These are phyloP conservation scores for Chelonoidis abingdonii DNA, from an alignment of 2,113 vertebrate species.

Conservation along the genomic window DNA sequence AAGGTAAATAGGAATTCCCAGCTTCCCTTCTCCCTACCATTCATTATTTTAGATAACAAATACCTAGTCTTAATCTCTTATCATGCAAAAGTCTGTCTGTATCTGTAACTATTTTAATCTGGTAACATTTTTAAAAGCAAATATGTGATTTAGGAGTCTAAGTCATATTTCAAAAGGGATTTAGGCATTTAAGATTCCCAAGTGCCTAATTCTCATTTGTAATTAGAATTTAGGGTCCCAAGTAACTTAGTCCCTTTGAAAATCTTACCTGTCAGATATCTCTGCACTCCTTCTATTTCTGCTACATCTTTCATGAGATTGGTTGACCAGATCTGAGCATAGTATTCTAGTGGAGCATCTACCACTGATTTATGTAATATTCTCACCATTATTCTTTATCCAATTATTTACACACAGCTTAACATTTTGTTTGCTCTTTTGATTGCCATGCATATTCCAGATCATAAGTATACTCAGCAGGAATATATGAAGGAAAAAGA, in stretches of 20 bases:
- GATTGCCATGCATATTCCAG: not conserved
- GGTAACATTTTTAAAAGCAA: not conserved
- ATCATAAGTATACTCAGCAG: not conserved
- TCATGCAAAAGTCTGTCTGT: not conserved
- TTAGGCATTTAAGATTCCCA: not conserved
- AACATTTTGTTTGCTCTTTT: slow-evolving; percentile 10
- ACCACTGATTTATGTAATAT: not conserved
- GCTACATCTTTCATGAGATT: not conserved
- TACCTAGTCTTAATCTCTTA: not conserved
- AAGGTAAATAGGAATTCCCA: not conserved
- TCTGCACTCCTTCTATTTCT: not conserved
- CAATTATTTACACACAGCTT: not conserved
- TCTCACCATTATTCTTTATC: not conserved
- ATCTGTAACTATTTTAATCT: not conserved
- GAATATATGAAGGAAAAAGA: not conserved
- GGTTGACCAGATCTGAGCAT: not conserved
- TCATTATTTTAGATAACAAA: not conserved
- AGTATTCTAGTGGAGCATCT: not conserved
- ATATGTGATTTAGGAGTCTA: not conserved
- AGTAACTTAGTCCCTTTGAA: not conserved
- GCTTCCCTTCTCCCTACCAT: fast-evolving
- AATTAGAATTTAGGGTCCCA: not conserved
- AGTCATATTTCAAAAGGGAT: not conserved
- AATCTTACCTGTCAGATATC: not conserved
- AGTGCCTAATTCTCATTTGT: not conserved